Base-by-base conservation (phyloP, 2,797 vertebrate species). In the Pseudocheirus occidentalis region DNA sequence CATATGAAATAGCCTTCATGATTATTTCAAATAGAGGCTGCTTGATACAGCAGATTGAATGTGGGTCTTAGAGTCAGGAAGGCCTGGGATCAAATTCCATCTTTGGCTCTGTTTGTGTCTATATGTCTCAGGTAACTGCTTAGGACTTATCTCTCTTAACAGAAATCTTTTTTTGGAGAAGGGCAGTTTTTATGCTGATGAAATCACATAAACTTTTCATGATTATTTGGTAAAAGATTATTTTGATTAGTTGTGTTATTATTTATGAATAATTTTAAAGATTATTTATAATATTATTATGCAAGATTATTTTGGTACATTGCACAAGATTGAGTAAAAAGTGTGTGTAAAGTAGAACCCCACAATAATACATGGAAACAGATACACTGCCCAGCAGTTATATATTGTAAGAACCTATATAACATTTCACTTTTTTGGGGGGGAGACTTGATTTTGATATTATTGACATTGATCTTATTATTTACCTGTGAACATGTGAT, bases 261-360 rank as follows among this genome's bases (percentile, higher is more conserved):
- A 59, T 62, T 62, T 34, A 34, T 34, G 34, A 62, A 62, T 34
- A 62, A 14, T 31, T 59, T 96, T 91, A 95, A 95, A 93, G n/a
- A 58, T 91, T 62, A 90, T 95, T 58, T 90, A 97, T 97, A 56
- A 90, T 95, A 91, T 66, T 73, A 18, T 94, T 90, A 40, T 73
- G 92, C n/a, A 40, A 21, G 95, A 73, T 95, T 96, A 97, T 94
- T 73, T 97, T 96, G 95, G 90, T 95, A 96, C 96, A 97, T 96
- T 93, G 93, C 96, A 95, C 90, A 97, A 96, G 73, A 94, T 95
- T 97, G 96, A 93, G 73, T 21, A 59, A 92, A 90, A 95, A 62
- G 66, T 93, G 29, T 56, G 62, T 95, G 66, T 93, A 13, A 90
- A 90, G 54, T 95, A 95, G 87, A 73, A 81, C 56, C 28, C 56